These are phyloP conservation scores for Polymixis flavicincta DNA, from an alignment of 2,888 invertebrate genomes.

Conservation along the genomic window DNA sequence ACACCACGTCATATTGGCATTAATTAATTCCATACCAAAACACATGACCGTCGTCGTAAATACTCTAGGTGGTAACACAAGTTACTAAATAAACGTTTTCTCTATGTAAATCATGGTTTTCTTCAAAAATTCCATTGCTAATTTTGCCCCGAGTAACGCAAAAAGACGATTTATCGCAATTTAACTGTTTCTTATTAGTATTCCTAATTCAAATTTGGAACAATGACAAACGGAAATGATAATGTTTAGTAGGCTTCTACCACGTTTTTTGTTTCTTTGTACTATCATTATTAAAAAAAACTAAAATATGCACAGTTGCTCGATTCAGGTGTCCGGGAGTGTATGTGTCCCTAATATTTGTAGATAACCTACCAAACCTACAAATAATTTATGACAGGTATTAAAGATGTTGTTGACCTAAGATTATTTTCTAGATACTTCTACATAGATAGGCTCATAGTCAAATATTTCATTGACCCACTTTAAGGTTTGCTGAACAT, in stretches of 20 bases:
- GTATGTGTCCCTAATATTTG: neutral
- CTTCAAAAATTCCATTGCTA: neutral
- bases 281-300: too few species aligned
- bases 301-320: neutral
- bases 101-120: neutral
- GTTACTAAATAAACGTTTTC: neutral
- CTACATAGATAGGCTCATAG: neutral
- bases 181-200: too few species aligned
- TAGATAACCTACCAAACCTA: neutral
- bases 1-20: too few species aligned
- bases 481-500: slow-evolving; percentile 21
- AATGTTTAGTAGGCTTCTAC: too few species aligned
- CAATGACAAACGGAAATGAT: too few species aligned
- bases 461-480: slow-evolving; percentile 34
- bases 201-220: too few species aligned
- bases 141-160: too few species aligned
- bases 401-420: slow-evolving; percentile 4
- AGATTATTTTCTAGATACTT: slow-evolving; percentile 18
- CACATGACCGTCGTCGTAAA: neutral
- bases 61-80: neutral
- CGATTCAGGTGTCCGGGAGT: neutral
- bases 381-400: slow-evolving; percentile 23
- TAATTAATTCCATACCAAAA: neutral
- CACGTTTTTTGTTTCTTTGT: too few species aligned
- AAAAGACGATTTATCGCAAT: too few species aligned